These are phyloP conservation scores for Danio aesculapii DNA, from an alignment of 2,797 vertebrate species.

Conservation along the genomic window DNA sequence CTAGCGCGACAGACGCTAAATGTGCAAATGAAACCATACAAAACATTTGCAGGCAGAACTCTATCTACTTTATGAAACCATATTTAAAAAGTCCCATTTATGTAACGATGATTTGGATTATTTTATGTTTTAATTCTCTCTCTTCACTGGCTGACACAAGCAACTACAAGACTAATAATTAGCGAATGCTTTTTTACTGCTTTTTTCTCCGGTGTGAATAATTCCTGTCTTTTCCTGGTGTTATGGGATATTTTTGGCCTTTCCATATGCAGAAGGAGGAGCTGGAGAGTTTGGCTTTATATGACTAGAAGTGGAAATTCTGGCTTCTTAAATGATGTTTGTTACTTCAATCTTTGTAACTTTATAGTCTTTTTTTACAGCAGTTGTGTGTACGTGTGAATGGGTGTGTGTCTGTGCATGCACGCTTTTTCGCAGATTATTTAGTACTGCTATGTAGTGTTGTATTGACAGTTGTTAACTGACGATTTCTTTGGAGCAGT, in stretches of 20 bases:
- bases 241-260: slow-evolving; percentile 25
- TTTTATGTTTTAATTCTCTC: background rate
- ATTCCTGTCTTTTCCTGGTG: slow-evolving; percentile 43
- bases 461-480: slow-evolving; percentile 46
- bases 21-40: slow-evolving; percentile 5
- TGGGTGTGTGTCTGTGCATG: slow-evolving; percentile 40
- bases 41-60: slow-evolving; percentile 31
- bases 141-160: slow-evolving; percentile 46
- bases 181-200: slow-evolving; percentile 33
- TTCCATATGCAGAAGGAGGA: slow-evolving; percentile 49
- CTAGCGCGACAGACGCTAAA: background rate
- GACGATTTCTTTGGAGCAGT: slow-evolving; percentile 35
- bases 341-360: slow-evolving; percentile 60
- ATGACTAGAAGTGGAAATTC: slow-evolving; percentile 60
- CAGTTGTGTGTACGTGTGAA: slow-evolving; percentile 39
- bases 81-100: slow-evolving; percentile 53
- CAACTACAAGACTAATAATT: slow-evolving; percentile 35
- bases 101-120: slow-evolving; percentile 28
- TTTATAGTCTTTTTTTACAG: slow-evolving; percentile 60
- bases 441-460: slow-evolving; percentile 43
- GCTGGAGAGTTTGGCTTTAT: slow-evolving; percentile 38
- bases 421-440: slow-evolving; percentile 36
- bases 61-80: slow-evolving; percentile 70
- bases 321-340: slow-evolving; percentile 55
- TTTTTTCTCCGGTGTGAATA: slow-evolving; percentile 56